These are phyloP conservation scores for Myxocyprinus asiaticus DNA, from an alignment of 2,113 vertebrate genomes.

Conservation along the genomic window DNA sequence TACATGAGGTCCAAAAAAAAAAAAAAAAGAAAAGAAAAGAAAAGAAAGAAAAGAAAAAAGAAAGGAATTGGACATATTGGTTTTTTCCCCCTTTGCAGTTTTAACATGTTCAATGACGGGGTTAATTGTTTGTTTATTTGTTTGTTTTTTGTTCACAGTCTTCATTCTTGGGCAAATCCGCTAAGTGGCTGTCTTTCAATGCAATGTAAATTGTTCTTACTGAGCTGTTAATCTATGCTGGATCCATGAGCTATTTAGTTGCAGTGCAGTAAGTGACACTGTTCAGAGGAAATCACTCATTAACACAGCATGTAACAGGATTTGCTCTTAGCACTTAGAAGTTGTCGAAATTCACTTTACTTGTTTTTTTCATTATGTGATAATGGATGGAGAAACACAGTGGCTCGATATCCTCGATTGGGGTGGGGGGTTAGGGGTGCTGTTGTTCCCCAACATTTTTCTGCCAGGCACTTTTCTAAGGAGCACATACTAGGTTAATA, in stretches of 20 bases:
- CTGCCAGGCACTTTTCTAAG: not conserved
- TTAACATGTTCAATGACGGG: not conserved
- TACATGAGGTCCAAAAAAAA: conserved; percentile 82
- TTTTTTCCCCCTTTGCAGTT: conserved; percentile 61
- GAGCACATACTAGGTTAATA: not conserved
- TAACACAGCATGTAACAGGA: conserved; percentile 41
- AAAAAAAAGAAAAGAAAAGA: conserved; percentile 41
- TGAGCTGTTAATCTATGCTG: conserved; percentile 47
- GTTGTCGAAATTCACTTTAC: conserved; percentile 42
- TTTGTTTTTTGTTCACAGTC: conserved; percentile 63
- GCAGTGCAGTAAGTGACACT: conserved; percentile 43
- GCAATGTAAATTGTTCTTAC: conserved; percentile 19
- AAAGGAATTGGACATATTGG: conserved; percentile 78
- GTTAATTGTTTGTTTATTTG: conserved; percentile 38
- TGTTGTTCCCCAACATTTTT: conserved; percentile 8
- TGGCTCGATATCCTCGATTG: conserved; percentile 32
- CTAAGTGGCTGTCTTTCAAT: conserved; percentile 37
- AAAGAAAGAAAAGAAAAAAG: conserved; percentile 44
- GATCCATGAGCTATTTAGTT: conserved; percentile 38
- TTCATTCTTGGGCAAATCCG: conserved; percentile 20
- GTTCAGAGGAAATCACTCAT: conserved; percentile 36
- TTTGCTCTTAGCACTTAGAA: conserved; percentile 51
- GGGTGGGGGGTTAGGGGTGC: too few relatives aligned
- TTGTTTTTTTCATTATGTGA: conserved; percentile 29
- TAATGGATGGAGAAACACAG: conserved; percentile 36